Base-by-base conservation (phyloP, 2,797 vertebrate genomes). In the Morus bassanus region DNA sequence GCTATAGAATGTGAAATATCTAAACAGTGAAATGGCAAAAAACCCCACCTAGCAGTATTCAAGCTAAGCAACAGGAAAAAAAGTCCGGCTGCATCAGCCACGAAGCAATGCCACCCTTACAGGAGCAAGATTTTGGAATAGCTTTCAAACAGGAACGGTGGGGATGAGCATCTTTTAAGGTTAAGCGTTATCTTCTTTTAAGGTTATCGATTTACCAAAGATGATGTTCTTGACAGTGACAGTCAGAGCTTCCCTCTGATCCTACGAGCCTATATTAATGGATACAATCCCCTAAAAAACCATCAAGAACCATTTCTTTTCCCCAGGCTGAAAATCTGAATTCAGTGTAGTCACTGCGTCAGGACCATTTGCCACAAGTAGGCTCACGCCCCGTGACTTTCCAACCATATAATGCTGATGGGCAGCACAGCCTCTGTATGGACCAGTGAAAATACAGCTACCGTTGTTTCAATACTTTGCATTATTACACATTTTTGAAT, bases 221-320 rank as follows among this genome's bases (percentile, higher is more conserved):
- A 27, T 23, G 7, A 0, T 65, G 30, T 21, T 31, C 43, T 67
- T 46, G 35, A 11, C 23, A 18, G 60, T 10, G 70, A 45, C 8
- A 19, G 8, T 9, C 64, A 63, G 64, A 45, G 35, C 54, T 54
- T 15, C 82, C 31, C 63, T 39, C 57, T 27, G 57, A 39, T 11
- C 48, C 80, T 8, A 3, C 0, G 0, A 37, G 6, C 41, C 48
- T 61, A 8, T 4, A 5, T 3, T 17, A 33, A 28, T 1, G 2
- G 9, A 6, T 0, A 17, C 8, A 11, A 13, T 7, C 75, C 53
- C 54, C 53, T 13, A 4, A 27, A 74, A 8, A 13, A 46, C 30
- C 59, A 72, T 0, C 43, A 68, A 28, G 45, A 46, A 27, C 3
- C n/a, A 2, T 1, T 15, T 51, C 41, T 68, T 37, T 2, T 31